Conservation (phyloP, 35 echinoderm and acorn worm genomes). For the Stichopus chloronotus region DNA sequence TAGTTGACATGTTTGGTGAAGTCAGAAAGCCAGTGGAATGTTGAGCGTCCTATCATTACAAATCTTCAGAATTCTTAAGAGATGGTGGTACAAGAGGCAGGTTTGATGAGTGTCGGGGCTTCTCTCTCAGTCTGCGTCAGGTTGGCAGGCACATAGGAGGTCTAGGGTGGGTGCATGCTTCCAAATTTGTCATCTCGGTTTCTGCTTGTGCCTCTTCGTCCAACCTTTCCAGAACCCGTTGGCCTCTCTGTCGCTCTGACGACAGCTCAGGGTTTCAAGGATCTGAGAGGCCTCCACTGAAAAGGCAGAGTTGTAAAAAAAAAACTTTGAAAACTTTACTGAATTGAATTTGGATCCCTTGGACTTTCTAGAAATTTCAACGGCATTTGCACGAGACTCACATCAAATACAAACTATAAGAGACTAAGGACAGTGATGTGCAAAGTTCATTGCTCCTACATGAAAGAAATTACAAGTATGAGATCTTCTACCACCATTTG, state of each 20-base stretch:
- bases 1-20: too few relatives aligned
- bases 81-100: too few relatives aligned
- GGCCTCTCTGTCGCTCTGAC: conserved; percentile 36
- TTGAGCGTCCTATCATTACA: too few relatives aligned
- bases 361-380: background rate
- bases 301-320: background rate
- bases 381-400: background rate
- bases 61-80: too few relatives aligned
- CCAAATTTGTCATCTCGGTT: conserved; percentile 41
- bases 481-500: too few relatives aligned
- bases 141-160: conserved; percentile 28
- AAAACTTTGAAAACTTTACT: background rate
- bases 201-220: conserved; percentile 48
- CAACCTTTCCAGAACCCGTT: conserved; percentile 36
- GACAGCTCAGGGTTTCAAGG: background rate
- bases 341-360: background rate
- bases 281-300: conserved; percentile 21
- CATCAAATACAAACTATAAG: background rate
- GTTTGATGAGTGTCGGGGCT: too few relatives aligned
- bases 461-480: too few relatives aligned
- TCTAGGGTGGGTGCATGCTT: conserved; percentile 48
- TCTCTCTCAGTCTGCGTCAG: background rate
- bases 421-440: too few relatives aligned
- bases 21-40: too few relatives aligned
- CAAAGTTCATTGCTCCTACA: too few relatives aligned